Evolutionary conservation across 2,888 invertebrate genomes (phyloP).

Genomic region (Eretmocerus hayati): DNA sequence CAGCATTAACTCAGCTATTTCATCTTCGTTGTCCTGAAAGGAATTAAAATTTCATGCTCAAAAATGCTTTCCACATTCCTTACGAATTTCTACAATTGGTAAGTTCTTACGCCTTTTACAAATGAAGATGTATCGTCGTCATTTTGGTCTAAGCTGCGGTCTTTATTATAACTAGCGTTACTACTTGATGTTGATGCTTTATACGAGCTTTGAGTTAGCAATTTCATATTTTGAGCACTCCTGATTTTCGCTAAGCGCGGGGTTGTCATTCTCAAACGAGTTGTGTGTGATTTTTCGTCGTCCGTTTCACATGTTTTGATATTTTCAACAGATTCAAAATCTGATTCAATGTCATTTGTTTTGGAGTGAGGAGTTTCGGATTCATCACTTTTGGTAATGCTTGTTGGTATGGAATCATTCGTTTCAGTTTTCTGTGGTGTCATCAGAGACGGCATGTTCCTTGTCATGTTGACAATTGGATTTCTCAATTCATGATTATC

Average conservation of each 20-base stretch:
- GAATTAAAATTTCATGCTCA: slow-evolving; percentile 3
- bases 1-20: slow-evolving; percentile 54
- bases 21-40: slow-evolving; percentile 52
- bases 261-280: slow-evolving; percentile 38
- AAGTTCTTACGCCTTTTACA: slow-evolving; percentile 28
- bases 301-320: slow-evolving; percentile 15
- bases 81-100: neutral
- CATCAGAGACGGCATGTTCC: slow-evolving; percentile 17
- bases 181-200: slow-evolving; percentile 32
- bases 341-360: slow-evolving; percentile 14
- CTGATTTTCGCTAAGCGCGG: slow-evolving; percentile 42
- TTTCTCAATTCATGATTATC: slow-evolving; percentile 27
- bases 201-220: slow-evolving; percentile 38
- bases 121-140: slow-evolving; percentile 24
- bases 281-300: slow-evolving; percentile 27
- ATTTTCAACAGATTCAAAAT: slow-evolving; percentile 13
- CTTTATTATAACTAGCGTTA: slow-evolving; percentile 31
- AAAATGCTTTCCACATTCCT: neutral
- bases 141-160: slow-evolving; percentile 24
- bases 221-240: slow-evolving; percentile 44
- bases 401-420: neutral
- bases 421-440: slow-evolving; percentile 14
- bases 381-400: neutral
- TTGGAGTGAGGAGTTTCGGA: slow-evolving; percentile 1
- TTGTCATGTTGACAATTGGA: slow-evolving; percentile 34